Base-by-base conservation (phyloP, 1,140 invertebrate genomes). In the Phymastichus coffea region DNA sequence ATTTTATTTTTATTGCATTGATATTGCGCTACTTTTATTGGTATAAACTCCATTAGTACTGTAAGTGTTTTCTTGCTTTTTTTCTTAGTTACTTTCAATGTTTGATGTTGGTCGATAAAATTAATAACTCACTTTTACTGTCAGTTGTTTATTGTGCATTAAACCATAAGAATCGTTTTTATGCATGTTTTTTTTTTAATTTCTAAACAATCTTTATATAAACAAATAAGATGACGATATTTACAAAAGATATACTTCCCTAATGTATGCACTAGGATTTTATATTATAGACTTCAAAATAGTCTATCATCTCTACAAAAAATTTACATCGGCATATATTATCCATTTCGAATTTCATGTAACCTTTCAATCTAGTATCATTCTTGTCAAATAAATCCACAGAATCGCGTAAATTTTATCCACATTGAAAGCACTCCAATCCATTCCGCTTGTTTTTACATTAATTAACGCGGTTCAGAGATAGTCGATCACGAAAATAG, bases 301-400 rank as follows among this genome's bases (percentile, higher is more conserved):
- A 35, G 8, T 40, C 4, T 7, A 17, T 53, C n/a, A 47, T 54
- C 48, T 47, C 41, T 52, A 52, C 35, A 48, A 54, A 37, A 51
- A 54, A 52, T 52, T 30, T 52, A 46, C 41, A 37, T 51, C 38
- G 20, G 15, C 28, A 37, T 37, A 54, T 14, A 33, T 17, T 10
- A 25, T 23, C 22, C 2, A 22, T 25, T 17, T 37, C 17, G 51
- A 20, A 25, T 48, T 40, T 49, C 14, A 43, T 26, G 8, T 61
- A 40, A n/a, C 28, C 57, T 65, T 68, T 66, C 65, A 66, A 70
- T 66, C 65, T 66, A 70, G 56, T 59, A 66, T 49, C 22, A 28
- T 20, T 43, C 15, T 37, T 54, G 37, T 53, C 17, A 53, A 48
- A 25, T 37, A 6, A 10, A 25, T 57, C 19, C 12, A 22, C 38